Evolutionary conservation across 1,140 invertebrate species (phyloP).

Genomic region (Heterodera schachtii): DNA sequence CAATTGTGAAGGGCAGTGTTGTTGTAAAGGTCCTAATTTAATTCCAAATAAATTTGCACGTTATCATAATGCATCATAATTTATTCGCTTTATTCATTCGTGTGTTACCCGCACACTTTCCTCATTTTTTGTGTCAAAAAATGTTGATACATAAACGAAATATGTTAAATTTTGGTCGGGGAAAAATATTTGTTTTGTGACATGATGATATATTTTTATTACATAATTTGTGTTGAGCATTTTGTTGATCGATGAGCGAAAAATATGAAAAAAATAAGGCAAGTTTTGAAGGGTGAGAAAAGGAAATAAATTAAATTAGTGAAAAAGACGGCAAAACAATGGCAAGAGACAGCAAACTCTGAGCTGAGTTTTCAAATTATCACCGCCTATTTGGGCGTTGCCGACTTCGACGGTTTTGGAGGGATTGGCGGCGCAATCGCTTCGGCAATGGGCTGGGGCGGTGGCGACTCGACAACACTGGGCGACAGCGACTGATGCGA

Average conservation of each 20-base stretch:
- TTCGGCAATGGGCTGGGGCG: slow-evolving; percentile 2
- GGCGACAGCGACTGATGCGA: background rate
- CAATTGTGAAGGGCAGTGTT: too few relatives aligned
- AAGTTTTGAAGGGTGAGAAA: background rate
- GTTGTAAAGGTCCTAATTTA: too few relatives aligned
- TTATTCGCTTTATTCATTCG: background rate
- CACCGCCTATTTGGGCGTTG: background rate
- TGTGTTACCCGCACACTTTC: background rate
- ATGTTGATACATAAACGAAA: background rate
- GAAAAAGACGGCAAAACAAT: background rate
- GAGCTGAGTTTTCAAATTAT: background rate
- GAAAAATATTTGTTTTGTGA: background rate
- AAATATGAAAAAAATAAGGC: slow-evolving; percentile 9
- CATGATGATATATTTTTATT: background rate
- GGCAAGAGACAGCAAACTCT: background rate
- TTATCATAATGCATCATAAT: background rate
- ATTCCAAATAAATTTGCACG: too few relatives aligned
- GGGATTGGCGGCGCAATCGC: slow-evolving; percentile 17
- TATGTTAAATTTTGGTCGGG: background rate
- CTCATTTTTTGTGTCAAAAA: background rate
- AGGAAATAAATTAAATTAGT: slow-evolving; percentile 6
- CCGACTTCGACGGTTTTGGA: slow-evolving; percentile 13
- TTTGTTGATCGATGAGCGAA: background rate
- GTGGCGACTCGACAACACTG: background rate
- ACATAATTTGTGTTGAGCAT: background rate